These are phyloP conservation scores for Stichopus horrens DNA, from an alignment of 53 echinoderm and acorn worm species.

Conservation along the genomic window DNA sequence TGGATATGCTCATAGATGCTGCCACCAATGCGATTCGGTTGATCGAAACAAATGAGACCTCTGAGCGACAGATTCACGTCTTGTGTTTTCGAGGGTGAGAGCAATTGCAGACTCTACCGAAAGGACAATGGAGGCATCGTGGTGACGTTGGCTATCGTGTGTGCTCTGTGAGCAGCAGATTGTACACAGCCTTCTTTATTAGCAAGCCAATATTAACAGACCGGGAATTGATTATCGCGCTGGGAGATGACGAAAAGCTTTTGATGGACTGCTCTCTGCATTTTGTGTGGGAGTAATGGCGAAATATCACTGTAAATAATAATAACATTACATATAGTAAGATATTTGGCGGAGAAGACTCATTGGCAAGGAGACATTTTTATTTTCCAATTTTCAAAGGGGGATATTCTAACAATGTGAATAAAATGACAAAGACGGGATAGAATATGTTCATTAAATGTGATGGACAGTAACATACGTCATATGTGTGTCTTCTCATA, in stretches of 20 bases:
- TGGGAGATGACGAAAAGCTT: neutral
- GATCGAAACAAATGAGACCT: neutral
- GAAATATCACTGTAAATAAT: constrained; percentile 1
- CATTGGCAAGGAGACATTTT: neutral
- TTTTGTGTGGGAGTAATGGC: constrained; percentile 1
- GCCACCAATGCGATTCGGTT: neutral
- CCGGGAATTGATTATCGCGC: constrained; percentile 25
- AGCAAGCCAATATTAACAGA: constrained; percentile 20
- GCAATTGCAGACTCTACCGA: neutral
- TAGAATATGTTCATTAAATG: neutral
- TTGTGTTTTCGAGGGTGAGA: neutral
- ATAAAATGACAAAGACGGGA: neutral
- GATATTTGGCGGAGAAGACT: neutral
- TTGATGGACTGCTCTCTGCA: neutral
- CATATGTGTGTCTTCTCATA: no score
- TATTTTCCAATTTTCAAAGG: no score
- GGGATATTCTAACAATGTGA: neutral
- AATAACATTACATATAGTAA: neutral
- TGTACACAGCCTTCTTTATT: constrained; percentile 15
- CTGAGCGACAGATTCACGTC: neutral
- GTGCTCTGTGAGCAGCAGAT: neutral
- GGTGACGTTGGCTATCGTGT: neutral
- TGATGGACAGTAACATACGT: neutral
- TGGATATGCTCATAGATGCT: neutral
- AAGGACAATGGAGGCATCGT: neutral